phyloP scores from a whole-genome alignment of 2,797 vertebrate species.

The Orestias chungarensis region DNA sequence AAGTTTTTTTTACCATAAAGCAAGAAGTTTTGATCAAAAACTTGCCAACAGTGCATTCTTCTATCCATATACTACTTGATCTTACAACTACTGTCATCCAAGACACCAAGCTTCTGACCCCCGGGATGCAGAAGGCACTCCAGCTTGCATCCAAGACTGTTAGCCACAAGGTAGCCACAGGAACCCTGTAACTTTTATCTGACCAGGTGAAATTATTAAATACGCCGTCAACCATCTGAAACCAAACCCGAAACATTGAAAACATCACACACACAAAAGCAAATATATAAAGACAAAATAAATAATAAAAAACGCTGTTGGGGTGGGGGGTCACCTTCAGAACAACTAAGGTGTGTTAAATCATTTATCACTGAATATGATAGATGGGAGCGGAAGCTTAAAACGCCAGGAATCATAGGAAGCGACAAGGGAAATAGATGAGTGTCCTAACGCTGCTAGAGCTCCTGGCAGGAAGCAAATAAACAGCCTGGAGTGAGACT shows the following conservation, averaged over 20 bases:
- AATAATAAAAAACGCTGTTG: slow-evolving; percentile 20
- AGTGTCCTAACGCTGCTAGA: background rate
- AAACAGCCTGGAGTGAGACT: slow-evolving; percentile 2
- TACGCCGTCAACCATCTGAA: background rate
- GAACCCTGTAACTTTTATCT: background rate
- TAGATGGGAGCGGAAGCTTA: slow-evolving; percentile 35
- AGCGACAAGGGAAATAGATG: slow-evolving; percentile 18
- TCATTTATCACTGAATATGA: slow-evolving; percentile 52
- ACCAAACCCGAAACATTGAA: background rate
- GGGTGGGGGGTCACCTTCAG: slow-evolving; percentile 58
- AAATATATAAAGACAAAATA: background rate
- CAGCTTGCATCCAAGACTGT: no score
- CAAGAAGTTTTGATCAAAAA: background rate
- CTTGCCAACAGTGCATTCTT: background rate
- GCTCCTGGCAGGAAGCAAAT: slow-evolving; percentile 6
- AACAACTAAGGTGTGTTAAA: slow-evolving; percentile 43
- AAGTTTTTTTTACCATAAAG: no score
- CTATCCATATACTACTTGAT: background rate
- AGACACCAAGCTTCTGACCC: background rate
- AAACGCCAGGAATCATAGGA: slow-evolving; percentile 13
- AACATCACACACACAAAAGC: background rate
- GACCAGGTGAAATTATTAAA: background rate
- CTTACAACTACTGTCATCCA: background rate
- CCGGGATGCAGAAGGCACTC: background rate
- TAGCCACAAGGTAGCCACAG: background rate